phyloP scores from a whole-genome alignment of 2,888 invertebrate genomes.

The Diachrysia chrysitis region DNA sequence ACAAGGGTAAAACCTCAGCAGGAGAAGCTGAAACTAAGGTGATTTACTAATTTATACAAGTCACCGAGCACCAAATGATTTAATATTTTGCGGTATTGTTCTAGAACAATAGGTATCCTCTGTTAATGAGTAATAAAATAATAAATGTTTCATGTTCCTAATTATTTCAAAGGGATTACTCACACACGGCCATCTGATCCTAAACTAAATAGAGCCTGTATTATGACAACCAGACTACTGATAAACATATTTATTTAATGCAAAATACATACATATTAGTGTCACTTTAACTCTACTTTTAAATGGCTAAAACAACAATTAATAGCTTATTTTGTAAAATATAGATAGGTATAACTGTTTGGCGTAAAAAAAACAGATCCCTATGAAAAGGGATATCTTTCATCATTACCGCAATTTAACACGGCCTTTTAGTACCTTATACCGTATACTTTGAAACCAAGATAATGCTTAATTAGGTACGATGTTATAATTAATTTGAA shows the following conservation, averaged over 20 bases:
- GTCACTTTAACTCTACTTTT: neutral
- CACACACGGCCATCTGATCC: no score
- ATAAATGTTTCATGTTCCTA: no score
- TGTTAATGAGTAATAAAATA: no score
- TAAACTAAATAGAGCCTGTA: no score
- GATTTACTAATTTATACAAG: neutral
- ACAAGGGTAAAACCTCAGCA: neutral
- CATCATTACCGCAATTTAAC: neutral
- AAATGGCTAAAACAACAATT: neutral
- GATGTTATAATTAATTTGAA: neutral
- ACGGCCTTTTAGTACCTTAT: slow-evolving; percentile 1
- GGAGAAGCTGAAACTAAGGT: neutral
- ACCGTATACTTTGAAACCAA: neutral
- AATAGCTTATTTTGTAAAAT: neutral
- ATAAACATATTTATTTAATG: no score
- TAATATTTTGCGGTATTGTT: no score
- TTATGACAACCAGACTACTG: no score
- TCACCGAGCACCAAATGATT: no score
- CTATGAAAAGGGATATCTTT: neutral
- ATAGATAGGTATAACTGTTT: neutral
- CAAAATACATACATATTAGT: no score
- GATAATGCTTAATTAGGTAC: neutral
- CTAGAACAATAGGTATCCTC: no score
- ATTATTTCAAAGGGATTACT: no score
- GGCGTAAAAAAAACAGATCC: neutral